Percentiles rank a stretch among this genome's conserved stretches.
These are phyloP conservation scores for Centropristis striata DNA, from an alignment of 2,113 vertebrate genomes.

Conservation along the genomic window DNA sequence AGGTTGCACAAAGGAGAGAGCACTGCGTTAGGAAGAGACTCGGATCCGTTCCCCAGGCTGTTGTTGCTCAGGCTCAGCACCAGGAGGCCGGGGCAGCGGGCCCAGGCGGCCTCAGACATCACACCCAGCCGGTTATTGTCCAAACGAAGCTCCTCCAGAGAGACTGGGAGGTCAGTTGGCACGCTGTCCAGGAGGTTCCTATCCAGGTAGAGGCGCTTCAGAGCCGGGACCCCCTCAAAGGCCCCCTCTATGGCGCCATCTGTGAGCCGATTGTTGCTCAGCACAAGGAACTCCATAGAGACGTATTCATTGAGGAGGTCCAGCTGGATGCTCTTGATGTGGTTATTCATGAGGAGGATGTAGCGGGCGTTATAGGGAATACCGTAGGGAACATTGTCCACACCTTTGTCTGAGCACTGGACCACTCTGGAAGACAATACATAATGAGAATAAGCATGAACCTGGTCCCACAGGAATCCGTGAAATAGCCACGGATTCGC, in stretches of 20 bases:
- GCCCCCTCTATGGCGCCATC: conserved; percentile 69
- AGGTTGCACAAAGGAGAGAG: conserved; percentile 70
- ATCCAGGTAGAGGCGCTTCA: conserved; percentile 73
- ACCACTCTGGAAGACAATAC: conserved; percentile 75
- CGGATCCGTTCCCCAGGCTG: conserved; percentile 65
- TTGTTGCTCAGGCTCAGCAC: conserved; percentile 79
- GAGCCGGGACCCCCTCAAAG: conserved; percentile 66
- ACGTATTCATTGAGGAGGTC: conserved; percentile 74
- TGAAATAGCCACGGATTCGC: too few relatives aligned
- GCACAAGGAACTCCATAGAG: conserved; percentile 76
- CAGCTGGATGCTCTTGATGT: conserved; percentile 74
- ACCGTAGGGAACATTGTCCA: conserved; percentile 76
- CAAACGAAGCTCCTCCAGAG: conserved; percentile 75
- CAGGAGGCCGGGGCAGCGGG: conserved; percentile 55
- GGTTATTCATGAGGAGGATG: conserved; percentile 83
- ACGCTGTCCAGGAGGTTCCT: conserved; percentile 66
- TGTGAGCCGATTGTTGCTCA: conserved; percentile 81
- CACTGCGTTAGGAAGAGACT: conserved; percentile 42
- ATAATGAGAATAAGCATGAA: background rate
- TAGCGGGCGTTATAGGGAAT: conserved; percentile 80
- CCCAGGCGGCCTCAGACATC: conserved; percentile 67
- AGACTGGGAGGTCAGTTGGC: conserved; percentile 57
- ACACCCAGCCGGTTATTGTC: conserved; percentile 71
- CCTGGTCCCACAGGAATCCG: too few relatives aligned
- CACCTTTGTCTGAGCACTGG: conserved; percentile 83